Evolutionary conservation across 2,888 invertebrate genomes (phyloP).

Genomic region (Poecilus cupreus): DNA sequence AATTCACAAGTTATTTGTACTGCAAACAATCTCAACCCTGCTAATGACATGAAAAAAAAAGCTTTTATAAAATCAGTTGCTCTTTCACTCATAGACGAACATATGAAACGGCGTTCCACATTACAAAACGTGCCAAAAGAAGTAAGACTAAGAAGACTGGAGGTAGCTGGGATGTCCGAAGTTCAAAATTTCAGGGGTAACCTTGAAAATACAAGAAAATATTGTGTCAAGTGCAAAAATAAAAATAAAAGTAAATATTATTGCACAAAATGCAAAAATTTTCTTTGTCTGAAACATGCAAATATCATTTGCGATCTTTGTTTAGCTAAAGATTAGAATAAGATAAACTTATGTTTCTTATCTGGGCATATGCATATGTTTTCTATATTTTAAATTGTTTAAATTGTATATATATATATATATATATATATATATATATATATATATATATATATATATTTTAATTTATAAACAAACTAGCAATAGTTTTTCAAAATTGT

Average conservation of each 20-base stretch:
- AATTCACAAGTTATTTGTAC: too few species aligned
- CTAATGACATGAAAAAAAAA: too few species aligned
- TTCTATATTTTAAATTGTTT: not conserved
- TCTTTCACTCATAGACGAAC: too few species aligned
- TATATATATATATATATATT: too few species aligned
- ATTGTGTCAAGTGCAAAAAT: not conserved
- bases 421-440: too few species aligned
- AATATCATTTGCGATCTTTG: constrained; percentile 9
- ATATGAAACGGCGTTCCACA: too few species aligned
- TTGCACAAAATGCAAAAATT: not conserved
- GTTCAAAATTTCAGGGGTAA: not conserved
- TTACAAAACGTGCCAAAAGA: not conserved
- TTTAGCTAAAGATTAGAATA: not conserved
- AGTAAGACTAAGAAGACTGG: not conserved
- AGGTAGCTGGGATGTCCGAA: not conserved
- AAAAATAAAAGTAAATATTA: too few species aligned
- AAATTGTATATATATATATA: too few species aligned
- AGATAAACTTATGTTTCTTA: not conserved
- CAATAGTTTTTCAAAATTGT: too few species aligned
- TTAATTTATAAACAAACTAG: too few species aligned
- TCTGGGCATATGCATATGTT: not conserved
- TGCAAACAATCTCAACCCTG: too few species aligned
- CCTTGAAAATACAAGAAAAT: not conserved
- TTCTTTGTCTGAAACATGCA: not conserved
- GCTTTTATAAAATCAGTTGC: not conserved